Evolutionary conservation across 2,797 vertebrate genomes (phyloP), one percentile per base, ranked within the genome.

Genomic region (Peromyscus aztecus): DNA sequence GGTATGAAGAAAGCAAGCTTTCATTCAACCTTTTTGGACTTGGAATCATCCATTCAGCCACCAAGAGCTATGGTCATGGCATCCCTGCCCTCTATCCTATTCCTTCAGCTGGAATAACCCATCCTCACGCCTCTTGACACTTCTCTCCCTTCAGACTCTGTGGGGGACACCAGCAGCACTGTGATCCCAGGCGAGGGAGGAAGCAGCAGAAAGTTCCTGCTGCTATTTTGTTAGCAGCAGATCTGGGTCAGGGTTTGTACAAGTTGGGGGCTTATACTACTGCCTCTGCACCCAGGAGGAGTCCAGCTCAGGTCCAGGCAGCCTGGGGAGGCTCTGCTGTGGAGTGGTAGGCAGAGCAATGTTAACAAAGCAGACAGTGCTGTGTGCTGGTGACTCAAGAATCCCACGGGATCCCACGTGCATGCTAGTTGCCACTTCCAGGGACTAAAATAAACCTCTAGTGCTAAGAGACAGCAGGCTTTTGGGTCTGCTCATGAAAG

Each of bases 381-480:
- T 88, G 82, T 89, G 43, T 4, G 14, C 84, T 63, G 93, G 96
- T 96, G 92, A 98, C 84, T 97, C 93, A 97, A 57, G 86, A 78
- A 96, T 82, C 89, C 88, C 95, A 97, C 23, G 0, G 13, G 34
- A 95, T 89, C 95, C 94, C 94, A 97, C 89, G 13, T 80, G 97
- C 89, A 46, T 85, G 55, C 82, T 83, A 96, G 84, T 93, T 71
- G 29, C 93, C 92, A 97, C 90, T 95, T 93, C 77, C 67, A 89
- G 94, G 87, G 94, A 97, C 89, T 89, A 96, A 97, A 97, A 97
- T 96, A 97, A 97, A 96, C 37, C 67, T 96, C 94, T 94, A 71
- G 92, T 92, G 88, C 94, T 95, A 97, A 97, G 90, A 96, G 87
- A 97, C 75, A 96, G 90, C 76, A 96, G 94, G 57, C 65, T 89